Evolutionary conservation across 2,797 vertebrate species (phyloP), one percentile per base, ranked within the genome.

Genomic region (Muscicapa comitata): DNA sequence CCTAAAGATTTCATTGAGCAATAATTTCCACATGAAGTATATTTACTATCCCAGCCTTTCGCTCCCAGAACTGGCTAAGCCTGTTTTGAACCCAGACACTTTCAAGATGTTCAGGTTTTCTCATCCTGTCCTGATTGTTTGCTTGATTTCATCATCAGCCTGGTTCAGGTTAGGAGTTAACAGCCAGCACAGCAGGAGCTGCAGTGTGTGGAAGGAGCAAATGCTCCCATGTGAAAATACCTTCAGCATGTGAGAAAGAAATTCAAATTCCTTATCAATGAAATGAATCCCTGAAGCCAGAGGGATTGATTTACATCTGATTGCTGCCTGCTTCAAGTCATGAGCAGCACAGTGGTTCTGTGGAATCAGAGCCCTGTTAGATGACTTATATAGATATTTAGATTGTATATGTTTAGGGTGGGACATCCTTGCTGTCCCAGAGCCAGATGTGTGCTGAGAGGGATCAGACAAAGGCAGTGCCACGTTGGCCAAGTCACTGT

Each of bases 81-180:
- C 74, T 91, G 95, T 96, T 95, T 84, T 71, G 65, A 78, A 78
- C 73, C 19, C 62, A 78, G 86, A 53, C 76, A 28, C 35, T 92
- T 93, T 94, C 86, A 96, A 93, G 94, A 93, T 76, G 72, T 95
- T 90, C 86, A 80, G 86, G 91, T 94, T 96, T 81, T 93, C 70
- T 93, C 67, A 68, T 94, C 75, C 74, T 96, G 63, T 63, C 59
- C 74, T 58, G 51, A 78, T 58, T 57, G 63, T 84, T 92, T 73
- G 58, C 76, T 94, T 45, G 79, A 68, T 96, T 95, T 93, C 89
- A 45, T 94, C 92, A 90, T 50, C 87, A 88, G 66, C 85, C 75
- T 68, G 72, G 35, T 85, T 72, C 65, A 66, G 81, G 72, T 73
- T 48, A 13, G 28, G 73, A 48, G 59, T 74, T 92, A 72, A 58